A percentile compares a stretch with the other conserved stretches of the same genome.
Evolutionary conservation across 2,113 vertebrate genomes (phyloP).

Genomic region (Coracopsis vasa): DNA sequence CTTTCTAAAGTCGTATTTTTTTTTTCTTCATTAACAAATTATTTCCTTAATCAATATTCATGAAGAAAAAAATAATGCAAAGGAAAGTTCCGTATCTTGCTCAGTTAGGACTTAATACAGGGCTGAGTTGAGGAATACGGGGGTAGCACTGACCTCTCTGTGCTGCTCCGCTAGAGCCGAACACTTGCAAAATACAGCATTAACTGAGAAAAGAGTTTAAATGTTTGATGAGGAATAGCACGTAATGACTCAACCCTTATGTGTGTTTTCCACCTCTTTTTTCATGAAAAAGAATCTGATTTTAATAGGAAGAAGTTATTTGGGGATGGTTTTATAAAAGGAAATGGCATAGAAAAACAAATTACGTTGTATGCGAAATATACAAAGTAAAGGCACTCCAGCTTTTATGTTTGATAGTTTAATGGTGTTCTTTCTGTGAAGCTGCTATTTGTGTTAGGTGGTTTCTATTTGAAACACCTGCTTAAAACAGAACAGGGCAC

Average conservation of each 20-base stretch:
- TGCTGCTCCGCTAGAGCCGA: not conserved
- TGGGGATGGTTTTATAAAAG: not conserved
- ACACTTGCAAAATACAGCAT: not conserved
- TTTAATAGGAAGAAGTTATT: not conserved
- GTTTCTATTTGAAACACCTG: not conserved
- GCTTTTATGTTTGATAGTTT: not conserved
- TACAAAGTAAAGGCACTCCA: not conserved
- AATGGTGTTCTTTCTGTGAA: not conserved
- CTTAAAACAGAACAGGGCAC: not conserved
- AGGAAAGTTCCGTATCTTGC: not conserved
- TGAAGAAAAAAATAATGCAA: not conserved
- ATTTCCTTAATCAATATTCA: not conserved
- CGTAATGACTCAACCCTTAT: accelerated
- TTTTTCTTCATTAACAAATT: not conserved
- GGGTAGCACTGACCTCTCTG: not conserved
- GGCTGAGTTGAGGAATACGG: not conserved
- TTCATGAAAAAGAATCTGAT: not conserved
- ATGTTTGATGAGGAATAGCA: not conserved
- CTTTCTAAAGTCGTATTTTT: not conserved
- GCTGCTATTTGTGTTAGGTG: not conserved
- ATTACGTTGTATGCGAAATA: not conserved
- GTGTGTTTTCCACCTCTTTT: not conserved
- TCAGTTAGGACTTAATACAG: not conserved
- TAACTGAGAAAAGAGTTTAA: not conserved
- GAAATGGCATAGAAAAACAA: not conserved